Evolutionary conservation across 1,140 invertebrate genomes (phyloP).

Genomic region (Saccostrea cuccullata): DNA sequence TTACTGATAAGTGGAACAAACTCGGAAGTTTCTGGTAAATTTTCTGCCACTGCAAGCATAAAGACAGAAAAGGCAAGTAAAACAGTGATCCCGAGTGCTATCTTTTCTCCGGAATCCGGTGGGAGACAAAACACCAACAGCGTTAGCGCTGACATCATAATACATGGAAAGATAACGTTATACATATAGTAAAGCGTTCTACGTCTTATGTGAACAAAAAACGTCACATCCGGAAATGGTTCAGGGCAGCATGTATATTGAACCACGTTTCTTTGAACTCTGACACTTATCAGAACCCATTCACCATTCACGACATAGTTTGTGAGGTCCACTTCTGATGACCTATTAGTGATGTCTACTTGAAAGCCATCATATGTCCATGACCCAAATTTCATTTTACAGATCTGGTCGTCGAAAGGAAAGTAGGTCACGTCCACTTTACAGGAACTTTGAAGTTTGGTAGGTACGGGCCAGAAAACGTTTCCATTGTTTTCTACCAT

Average conservation of each 20-base stretch:
- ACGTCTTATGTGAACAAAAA: constrained; percentile 90
- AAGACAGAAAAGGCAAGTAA: constrained; percentile 83
- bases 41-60: constrained; percentile 83
- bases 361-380: constrained; percentile 89
- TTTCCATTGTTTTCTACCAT: constrained; percentile 90
- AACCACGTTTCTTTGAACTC: constrained; percentile 79
- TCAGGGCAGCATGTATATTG: constrained; percentile 81
- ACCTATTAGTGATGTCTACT: constrained; percentile 77
- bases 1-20: constrained; percentile 82
- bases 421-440: constrained; percentile 80
- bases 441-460: constrained; percentile 96
- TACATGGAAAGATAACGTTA: constrained; percentile 83
- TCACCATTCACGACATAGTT: constrained; percentile 82
- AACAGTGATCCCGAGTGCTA: constrained; percentile 83
- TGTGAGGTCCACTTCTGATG: constrained; percentile 80
- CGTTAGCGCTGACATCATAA: constrained; percentile 83
- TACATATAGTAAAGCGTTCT: constrained; percentile 93
- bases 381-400: constrained; percentile 91
- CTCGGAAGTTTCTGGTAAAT: constrained; percentile 83
- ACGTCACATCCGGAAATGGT: constrained; percentile 82
- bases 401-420: constrained; percentile 93
- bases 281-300: constrained; percentile 82
- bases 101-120: constrained; percentile 83
- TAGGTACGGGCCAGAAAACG: constrained; percentile 97
- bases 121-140: constrained; percentile 83